These are phyloP conservation scores for Microctonus brassicae DNA, from an alignment of 2,888 invertebrate species.

Conservation along the genomic window DNA sequence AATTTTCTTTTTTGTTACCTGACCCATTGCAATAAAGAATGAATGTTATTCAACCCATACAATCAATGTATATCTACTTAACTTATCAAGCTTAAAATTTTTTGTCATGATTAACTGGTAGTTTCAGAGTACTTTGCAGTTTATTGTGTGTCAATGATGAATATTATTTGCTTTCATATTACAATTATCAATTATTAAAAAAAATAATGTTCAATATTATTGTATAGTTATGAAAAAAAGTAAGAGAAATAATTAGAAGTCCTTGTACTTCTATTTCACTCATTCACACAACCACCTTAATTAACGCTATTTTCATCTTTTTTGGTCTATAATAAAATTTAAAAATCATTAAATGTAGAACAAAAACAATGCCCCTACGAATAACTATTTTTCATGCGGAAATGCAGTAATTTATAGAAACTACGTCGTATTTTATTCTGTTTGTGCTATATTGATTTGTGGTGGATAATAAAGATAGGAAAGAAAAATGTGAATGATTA, in stretches of 20 bases:
- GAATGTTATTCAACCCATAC: not conserved
- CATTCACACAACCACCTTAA: not conserved
- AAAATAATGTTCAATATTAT: no score
- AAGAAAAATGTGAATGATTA: constrained; percentile 13
- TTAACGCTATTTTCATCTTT: not conserved
- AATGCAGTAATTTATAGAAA: no score
- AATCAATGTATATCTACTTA: not conserved
- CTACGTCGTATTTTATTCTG: no score
- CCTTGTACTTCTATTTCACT: no score
- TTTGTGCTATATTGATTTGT: no score
- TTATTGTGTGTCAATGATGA: not conserved
- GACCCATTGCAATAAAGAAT: not conserved
- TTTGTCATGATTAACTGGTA: not conserved
- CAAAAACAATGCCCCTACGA: not conserved
- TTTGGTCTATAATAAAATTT: not conserved
- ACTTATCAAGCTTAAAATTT: not conserved
- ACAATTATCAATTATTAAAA: not conserved
- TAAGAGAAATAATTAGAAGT: not conserved
- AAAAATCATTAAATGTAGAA: not conserved
- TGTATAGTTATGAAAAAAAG: no score
- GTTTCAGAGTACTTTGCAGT: not conserved
- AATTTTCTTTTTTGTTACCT: not conserved
- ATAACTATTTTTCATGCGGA: not conserved
- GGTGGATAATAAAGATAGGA: no score
- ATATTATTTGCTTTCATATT: not conserved